These are phyloP conservation scores for Conus canariensis DNA, from an alignment of 2,888 invertebrate species.

Conservation along the genomic window DNA sequence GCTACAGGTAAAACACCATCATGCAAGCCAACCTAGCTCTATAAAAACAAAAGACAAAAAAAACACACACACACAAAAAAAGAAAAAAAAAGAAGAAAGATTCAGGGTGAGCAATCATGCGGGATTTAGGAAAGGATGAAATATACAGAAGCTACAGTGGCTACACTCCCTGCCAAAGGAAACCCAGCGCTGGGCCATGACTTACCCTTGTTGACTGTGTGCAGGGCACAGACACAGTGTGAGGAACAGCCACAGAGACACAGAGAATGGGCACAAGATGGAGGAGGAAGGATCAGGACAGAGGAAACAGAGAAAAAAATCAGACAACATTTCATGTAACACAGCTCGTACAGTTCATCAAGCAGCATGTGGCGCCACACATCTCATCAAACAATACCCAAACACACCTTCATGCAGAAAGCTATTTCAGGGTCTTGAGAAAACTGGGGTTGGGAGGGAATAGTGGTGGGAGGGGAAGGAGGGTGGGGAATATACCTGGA, in stretches of 20 bases:
- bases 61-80: neutral
- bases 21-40: neutral
- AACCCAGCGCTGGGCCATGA: neutral
- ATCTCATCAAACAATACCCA: constrained; percentile 10
- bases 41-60: neutral
- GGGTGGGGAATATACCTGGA: too few species aligned
- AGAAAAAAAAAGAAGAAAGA: neutral
- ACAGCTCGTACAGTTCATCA: neutral
- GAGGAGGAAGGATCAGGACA: constrained; percentile 6
- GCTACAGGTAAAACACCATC: neutral
- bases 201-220: constrained; percentile 30
- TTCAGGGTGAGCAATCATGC: neutral
- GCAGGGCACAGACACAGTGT: constrained; percentile 7
- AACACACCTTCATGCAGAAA: neutral
- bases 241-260: constrained; percentile 23
- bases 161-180: neutral
- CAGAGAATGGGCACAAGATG: constrained; percentile 15
- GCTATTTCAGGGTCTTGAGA: neutral
- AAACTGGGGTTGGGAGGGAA: neutral
- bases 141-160: neutral
- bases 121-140: neutral
- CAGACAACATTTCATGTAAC: constrained; percentile 26
- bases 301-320: constrained; percentile 6
- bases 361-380: neutral
- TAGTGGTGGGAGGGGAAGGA: too few species aligned